Evolutionary conservation across 2,113 vertebrate genomes (phyloP).

Genomic region (Tachuris rubrigastra): DNA sequence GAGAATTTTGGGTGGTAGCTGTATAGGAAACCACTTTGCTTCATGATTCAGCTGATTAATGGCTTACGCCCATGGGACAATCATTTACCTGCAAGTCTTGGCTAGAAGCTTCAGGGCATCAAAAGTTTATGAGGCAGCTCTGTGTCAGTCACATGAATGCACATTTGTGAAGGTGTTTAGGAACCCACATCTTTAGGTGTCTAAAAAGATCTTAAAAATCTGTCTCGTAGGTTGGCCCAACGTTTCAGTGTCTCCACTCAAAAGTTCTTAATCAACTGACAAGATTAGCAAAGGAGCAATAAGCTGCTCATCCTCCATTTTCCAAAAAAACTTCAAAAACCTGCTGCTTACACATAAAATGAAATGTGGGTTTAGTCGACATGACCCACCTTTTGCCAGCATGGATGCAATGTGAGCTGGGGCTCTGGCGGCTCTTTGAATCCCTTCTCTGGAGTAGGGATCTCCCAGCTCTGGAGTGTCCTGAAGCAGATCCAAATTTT

Average conservation of each 20-base stretch:
- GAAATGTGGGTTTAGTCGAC: neutral
- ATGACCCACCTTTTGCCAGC: neutral
- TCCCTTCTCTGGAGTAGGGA: neutral
- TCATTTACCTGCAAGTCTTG: slow-evolving; percentile 41
- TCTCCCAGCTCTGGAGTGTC: neutral
- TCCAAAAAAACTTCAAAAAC: neutral
- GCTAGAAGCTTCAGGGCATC: slow-evolving; percentile 39
- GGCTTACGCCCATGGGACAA: slow-evolving; percentile 20
- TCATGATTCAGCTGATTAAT: slow-evolving; percentile 16
- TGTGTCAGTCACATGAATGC: neutral
- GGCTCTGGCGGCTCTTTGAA: neutral
- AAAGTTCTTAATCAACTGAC: neutral
- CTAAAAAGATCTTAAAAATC: neutral
- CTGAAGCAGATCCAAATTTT: slow-evolving; percentile 48
- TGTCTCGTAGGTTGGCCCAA: neutral
- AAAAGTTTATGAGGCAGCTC: slow-evolving; percentile 46
- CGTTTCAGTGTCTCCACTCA: neutral
- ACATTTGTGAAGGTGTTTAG: neutral
- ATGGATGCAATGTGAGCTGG: rapidly evolving
- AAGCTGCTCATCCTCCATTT: neutral
- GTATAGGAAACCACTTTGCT: slow-evolving; percentile 2
- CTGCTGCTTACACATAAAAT: neutral
- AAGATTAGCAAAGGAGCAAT: neutral
- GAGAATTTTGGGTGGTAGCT: neutral
- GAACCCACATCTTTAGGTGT: neutral